phyloP scores from a whole-genome alignment of 2,797 vertebrate species.

The Acestrorhynchus altus region DNA sequence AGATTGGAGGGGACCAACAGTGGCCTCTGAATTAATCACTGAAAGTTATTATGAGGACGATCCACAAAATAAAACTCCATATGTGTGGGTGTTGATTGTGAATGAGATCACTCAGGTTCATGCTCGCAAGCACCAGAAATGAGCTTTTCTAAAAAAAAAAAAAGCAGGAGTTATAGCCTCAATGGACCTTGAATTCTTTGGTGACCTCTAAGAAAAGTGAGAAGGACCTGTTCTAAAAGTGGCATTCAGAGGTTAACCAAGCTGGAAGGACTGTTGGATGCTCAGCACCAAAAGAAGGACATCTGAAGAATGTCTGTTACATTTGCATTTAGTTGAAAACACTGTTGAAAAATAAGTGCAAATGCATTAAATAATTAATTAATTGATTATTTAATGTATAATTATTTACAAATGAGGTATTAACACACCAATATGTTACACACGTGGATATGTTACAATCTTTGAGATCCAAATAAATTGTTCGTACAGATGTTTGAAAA shows the following conservation, averaged over 20 bases:
- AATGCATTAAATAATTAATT: neutral
- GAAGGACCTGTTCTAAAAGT: conserved; percentile 14
- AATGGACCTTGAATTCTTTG: neutral
- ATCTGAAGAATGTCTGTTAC: too few relatives aligned
- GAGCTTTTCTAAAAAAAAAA: too few relatives aligned
- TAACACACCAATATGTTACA: too few relatives aligned
- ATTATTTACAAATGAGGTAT: too few relatives aligned
- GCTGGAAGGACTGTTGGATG: neutral
- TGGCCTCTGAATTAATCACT: neutral
- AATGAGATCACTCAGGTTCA: too few relatives aligned
- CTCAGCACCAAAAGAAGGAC: neutral
- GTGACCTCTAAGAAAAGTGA: conserved; percentile 8
- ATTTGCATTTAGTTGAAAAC: neutral
- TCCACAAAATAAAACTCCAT: too few relatives aligned
- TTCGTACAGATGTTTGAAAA: too few relatives aligned
- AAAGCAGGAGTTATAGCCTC: neutral
- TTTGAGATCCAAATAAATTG: too few relatives aligned
- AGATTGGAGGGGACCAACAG: neutral
- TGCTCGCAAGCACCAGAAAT: neutral
- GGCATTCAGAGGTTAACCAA: conserved; percentile 21
- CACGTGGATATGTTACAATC: too few relatives aligned
- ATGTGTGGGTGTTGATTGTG: too few relatives aligned
- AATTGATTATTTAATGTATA: too few relatives aligned
- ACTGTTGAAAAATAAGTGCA: neutral
- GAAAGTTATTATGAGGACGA: too few relatives aligned